These are phyloP conservation scores for Temnothorax longispinosus DNA, from an alignment of 1,140 invertebrate genomes.

Conservation along the genomic window DNA sequence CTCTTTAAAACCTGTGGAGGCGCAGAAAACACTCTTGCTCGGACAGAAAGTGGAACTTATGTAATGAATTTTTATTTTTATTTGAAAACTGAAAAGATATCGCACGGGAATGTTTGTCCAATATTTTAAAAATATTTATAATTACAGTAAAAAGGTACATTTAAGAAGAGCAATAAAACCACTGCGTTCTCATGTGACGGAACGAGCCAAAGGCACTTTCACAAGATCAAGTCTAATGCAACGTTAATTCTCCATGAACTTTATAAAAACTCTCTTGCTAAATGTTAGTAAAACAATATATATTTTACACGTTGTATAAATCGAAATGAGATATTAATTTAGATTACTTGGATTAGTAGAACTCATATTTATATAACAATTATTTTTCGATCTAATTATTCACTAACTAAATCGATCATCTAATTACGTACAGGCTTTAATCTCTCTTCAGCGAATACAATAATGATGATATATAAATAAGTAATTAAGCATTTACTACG, in stretches of 20 bases:
- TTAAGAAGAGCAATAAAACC: slow-evolving; percentile 9
- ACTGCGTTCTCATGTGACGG: not conserved
- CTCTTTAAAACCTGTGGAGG: slow-evolving; percentile 82
- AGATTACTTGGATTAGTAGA: not conserved
- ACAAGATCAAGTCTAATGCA: not conserved
- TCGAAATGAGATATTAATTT: slow-evolving; percentile 19
- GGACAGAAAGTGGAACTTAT: slow-evolving; percentile 34
- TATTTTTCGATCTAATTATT: slow-evolving; percentile 5
- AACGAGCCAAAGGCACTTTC: not conserved
- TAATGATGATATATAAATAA: slow-evolving; percentile 53
- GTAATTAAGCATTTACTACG: not conserved
- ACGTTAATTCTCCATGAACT: not conserved
- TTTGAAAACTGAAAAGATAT: not conserved
- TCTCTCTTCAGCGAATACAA: slow-evolving; percentile 1
- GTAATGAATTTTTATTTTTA: slow-evolving; percentile 15
- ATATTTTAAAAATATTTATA: slow-evolving; percentile 13
- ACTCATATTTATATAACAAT: not conserved
- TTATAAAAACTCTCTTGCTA: not conserved
- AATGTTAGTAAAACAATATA: slow-evolving; percentile 42
- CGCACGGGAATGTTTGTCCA: not conserved
- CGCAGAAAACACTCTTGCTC: slow-evolving; percentile 77
- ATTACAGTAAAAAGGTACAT: slow-evolving; percentile 41
- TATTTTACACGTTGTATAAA: slow-evolving; percentile 40
- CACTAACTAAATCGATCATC: not conserved
- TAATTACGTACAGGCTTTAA: slow-evolving; percentile 19